Conservation (phyloP, 2,113 vertebrate genomes). For the Halcyon malimbica region DNA sequence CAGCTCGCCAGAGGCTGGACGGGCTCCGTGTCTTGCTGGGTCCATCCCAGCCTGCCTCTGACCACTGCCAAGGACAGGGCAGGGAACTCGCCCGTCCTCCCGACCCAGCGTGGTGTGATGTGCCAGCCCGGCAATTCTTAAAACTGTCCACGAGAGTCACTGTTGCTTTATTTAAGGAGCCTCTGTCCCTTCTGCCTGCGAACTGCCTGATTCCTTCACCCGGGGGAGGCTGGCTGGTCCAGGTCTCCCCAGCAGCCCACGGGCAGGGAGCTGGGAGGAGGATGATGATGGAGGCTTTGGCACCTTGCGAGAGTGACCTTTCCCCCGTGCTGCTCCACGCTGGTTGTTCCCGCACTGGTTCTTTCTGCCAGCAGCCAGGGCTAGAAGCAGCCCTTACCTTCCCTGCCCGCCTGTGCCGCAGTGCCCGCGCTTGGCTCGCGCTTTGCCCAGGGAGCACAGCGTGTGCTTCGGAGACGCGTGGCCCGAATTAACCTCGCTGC, state of each 20-base stretch:
- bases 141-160: slow-evolving; percentile 59
- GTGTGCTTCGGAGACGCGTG: not conserved
- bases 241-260: not conserved
- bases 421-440: not conserved
- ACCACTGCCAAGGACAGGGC: rapidly evolving
- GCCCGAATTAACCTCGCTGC: slow-evolving; percentile 62
- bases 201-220: not conserved
- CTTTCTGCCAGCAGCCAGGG: not conserved
- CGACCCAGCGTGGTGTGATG: rapidly evolving
- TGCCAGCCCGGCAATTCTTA: slow-evolving; percentile 31
- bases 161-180: slow-evolving; percentile 51
- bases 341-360: not conserved
- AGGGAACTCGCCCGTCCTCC: rapidly evolving
- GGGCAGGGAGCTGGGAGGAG: not conserved
- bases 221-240: rapidly evolving
- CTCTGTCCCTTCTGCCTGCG: not conserved
- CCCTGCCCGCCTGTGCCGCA: not conserved
- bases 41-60: not conserved
- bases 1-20: not conserved
- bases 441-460: slow-evolving; percentile 24
- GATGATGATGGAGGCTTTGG: not conserved
- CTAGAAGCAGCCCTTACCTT: not conserved
- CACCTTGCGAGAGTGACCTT: not conserved
- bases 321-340: not conserved
- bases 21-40: rapidly evolving